Evolutionary conservation across 2,888 invertebrate genomes (phyloP).

Genomic region (Oithona nana): DNA sequence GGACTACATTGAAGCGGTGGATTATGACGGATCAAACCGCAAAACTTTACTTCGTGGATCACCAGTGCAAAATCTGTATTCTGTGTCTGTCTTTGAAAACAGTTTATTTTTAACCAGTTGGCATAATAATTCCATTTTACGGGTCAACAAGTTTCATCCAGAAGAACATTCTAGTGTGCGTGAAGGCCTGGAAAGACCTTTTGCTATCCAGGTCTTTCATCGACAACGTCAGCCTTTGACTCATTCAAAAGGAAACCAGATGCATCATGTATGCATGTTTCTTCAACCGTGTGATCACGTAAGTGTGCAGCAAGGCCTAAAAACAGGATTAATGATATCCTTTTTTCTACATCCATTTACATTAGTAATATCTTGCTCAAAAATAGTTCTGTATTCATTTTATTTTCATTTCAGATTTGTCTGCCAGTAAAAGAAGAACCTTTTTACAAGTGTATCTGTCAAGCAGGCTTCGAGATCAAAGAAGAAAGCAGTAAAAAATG

Average conservation of each 20-base stretch:
- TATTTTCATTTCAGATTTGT: constrained; percentile 9
- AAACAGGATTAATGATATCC: too few relatives aligned
- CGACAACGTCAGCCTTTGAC: constrained; percentile 47
- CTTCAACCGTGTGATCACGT: constrained; percentile 2
- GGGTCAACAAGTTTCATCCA: constrained; percentile 38
- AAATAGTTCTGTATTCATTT: neutral
- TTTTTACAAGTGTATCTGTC: constrained; percentile 14
- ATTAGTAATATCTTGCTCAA: neutral
- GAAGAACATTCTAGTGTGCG: constrained; percentile 31
- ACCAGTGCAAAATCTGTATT: constrained; percentile 45
- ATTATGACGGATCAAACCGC: constrained; percentile 51
- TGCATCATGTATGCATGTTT: neutral
- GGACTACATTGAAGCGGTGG: constrained; percentile 53
- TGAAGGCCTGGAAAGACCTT: constrained; percentile 32
- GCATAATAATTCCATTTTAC: constrained; percentile 42
- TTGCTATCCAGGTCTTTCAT: constrained; percentile 51
- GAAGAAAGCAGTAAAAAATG: constrained; percentile 1
- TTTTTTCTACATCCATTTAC: too few relatives aligned
- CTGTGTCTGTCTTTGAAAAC: constrained; percentile 52
- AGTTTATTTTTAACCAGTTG: constrained; percentile 51
- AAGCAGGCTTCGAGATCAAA: neutral
- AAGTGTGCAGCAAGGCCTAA: too few relatives aligned
- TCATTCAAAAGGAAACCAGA: too few relatives aligned
- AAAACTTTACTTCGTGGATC: constrained; percentile 32
- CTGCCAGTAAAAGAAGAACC: constrained; percentile 5